Evolutionary conservation across 2,797 vertebrate species (phyloP).

Genomic region (Coreius guichenoti): DNA sequence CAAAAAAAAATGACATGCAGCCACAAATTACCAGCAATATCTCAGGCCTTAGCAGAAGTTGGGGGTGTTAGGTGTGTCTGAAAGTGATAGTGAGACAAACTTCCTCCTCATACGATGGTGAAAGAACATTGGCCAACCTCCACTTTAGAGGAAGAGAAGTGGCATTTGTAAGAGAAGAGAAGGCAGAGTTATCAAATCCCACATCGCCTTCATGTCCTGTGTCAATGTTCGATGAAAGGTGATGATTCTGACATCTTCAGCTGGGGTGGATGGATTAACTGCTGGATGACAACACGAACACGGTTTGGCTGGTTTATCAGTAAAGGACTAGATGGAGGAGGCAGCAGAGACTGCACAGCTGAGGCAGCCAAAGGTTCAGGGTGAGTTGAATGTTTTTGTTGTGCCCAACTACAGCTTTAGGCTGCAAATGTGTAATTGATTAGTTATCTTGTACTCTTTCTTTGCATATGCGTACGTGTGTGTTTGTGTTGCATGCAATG

Average conservation of each 20-base stretch:
- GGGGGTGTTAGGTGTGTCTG: constrained; percentile 74
- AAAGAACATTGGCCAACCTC: constrained; percentile 75
- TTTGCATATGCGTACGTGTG: constrained; percentile 43
- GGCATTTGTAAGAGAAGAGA: constrained; percentile 55
- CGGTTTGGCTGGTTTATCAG: constrained; percentile 27
- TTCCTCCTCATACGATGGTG: constrained; percentile 77
- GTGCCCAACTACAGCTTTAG: too few relatives aligned
- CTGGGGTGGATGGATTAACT: constrained; percentile 46
- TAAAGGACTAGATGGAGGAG: constrained; percentile 56
- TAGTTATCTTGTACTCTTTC: neutral
- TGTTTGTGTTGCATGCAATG: constrained; percentile 40
- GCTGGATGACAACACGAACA: constrained; percentile 13
- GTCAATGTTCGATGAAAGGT: neutral
- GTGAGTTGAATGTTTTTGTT: constrained; percentile 47
- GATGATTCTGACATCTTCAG: constrained; percentile 20
- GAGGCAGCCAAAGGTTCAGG: constrained; percentile 50
- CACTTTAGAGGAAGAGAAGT: constrained; percentile 68
- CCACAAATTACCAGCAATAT: neutral
- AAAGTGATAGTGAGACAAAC: constrained; percentile 69
- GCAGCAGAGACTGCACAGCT: constrained; percentile 34
- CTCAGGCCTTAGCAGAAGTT: constrained; percentile 47
- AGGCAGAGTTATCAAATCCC: constrained; percentile 48
- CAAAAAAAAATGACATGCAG: neutral
- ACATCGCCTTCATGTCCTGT: constrained; percentile 34
- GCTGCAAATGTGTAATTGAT: neutral